Evolutionary conservation across 2,888 invertebrate genomes (phyloP), one percentile per base, ranked within the genome.

Genomic region (Melanostoma scalare): DNA sequence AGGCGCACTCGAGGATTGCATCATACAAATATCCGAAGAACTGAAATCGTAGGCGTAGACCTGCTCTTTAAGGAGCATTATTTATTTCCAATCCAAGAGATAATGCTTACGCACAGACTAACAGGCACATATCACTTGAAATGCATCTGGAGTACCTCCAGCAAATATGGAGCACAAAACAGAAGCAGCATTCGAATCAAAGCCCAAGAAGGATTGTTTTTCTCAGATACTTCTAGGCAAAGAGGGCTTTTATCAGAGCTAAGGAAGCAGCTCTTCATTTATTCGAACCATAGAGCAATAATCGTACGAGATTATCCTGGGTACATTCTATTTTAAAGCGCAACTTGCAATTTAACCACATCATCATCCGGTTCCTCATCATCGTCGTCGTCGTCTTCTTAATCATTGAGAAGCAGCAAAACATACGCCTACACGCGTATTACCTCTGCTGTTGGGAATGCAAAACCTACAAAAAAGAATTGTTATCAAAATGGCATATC

Each of bases 1-100:
- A 5, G 31, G 20, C 10, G n/a, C 35, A 33, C 8, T 5, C 38
- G 3, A 36, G 1, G 2, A 8, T 33, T 30, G 46, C 46, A 61
- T 46, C 61, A 46, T 10, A 46, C 4, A 35, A 46, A 33, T 56
- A 9, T 71, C 65, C 9, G 6, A 44, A 73, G 55, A 33, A 75
- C 42, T 38, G 5, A 72, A 76, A 79, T 80, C 89, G 90, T 90
- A 90, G 90, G 90, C 90, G 90, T 90, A 89, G 90, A 90, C 90
- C 90, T 90, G 90, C 90, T 90, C 89, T 90, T 90, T 90, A 90
- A 90, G 89, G 88, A 87, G 88, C 88, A 90, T 90, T 90, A 90
- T 90, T 90, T 90, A 90, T 90, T 76, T 72, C 71, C 89, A 89
- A 87, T 88, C 88, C 88, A 88, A 60, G 9, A 88, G 88, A 89